Conservation (phyloP, 2,113 vertebrate genomes). For the Dinomys branickii region DNA sequence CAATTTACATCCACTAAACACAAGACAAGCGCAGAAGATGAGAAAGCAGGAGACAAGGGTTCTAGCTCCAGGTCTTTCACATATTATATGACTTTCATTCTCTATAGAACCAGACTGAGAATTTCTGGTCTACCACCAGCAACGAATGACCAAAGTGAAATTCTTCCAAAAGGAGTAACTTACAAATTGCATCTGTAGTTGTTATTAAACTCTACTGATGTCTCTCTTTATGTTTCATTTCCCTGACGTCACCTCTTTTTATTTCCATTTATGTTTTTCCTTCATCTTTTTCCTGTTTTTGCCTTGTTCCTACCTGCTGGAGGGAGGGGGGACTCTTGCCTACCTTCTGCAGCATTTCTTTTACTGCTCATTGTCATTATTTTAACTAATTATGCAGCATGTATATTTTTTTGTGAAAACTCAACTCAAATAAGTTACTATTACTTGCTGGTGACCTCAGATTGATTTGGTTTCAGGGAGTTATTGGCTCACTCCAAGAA, state of each 20-base stretch:
- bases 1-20: constrained; percentile 47
- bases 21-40: neutral
- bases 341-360: neutral
- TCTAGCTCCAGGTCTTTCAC: neutral
- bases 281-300: neutral
- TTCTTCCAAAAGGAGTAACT: neutral
- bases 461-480: constrained; percentile 53
- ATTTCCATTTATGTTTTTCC: neutral
- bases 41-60: neutral
- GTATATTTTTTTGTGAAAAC: constrained; percentile 33
- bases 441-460: neutral
- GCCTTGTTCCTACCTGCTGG: neutral
- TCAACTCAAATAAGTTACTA: constrained; percentile 40
- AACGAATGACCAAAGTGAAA: neutral
- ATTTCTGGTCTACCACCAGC: neutral
- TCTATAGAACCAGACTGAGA: neutral
- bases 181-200: neutral
- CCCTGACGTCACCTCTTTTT: neutral
- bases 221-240: neutral
- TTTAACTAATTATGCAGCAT: neutral
- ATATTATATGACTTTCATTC: neutral
- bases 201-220: neutral
- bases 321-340: neutral
- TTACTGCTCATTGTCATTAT: neutral
- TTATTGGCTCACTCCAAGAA: constrained; percentile 19